Evolutionary conservation across 2,888 invertebrate genomes (phyloP), one percentile per base, ranked within the genome.

Genomic region (Nebria brevicollis): DNA sequence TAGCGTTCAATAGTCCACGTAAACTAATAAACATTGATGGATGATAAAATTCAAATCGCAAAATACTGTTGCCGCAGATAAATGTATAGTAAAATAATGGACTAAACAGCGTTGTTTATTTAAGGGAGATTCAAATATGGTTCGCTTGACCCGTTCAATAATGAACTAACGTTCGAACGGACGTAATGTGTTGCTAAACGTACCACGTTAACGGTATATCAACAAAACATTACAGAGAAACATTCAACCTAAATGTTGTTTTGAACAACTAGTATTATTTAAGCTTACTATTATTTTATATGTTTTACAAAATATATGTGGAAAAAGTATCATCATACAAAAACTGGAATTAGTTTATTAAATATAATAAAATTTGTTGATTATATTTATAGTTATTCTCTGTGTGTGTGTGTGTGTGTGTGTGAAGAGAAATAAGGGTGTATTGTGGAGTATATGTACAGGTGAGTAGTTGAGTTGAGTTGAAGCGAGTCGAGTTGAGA

Each of bases 21-120:
- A 41, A 73, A 73, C 41, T 73, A 73, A 73, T 73, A 73, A 73
- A 73, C 73, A 73, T 42, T 73, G 73, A 73, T 73, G 43, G 73
- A 73, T 73, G 73, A 73, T 41, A 73, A 73, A 73, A 73, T 41
- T 73, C 73, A 73, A 41, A 73, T 73, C 42, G 73, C 65, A 77
- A 72, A 77, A 78, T 78, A 66, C 41, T 78, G 66, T 34, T 66
- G 78, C 73, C 15, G 20, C 78, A 78, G 73, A 73, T 74, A 78
- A 74, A 78, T 78, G 73, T 43, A 41, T 73, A 41, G 73, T 73
- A 73, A 73, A 73, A 26, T 73, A 73, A 73, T 73, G 43, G 73
- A 73, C 73, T 43, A 43, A 42, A 73, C 26, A 25, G 68, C 73
- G 73, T 73, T 73, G 73, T 73, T 73, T 73, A 73, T 73, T 73